Evolutionary conservation across 1,140 invertebrate genomes (phyloP), one percentile per base, ranked within the genome.

Genomic region (Triops longicaudatus): DNA sequence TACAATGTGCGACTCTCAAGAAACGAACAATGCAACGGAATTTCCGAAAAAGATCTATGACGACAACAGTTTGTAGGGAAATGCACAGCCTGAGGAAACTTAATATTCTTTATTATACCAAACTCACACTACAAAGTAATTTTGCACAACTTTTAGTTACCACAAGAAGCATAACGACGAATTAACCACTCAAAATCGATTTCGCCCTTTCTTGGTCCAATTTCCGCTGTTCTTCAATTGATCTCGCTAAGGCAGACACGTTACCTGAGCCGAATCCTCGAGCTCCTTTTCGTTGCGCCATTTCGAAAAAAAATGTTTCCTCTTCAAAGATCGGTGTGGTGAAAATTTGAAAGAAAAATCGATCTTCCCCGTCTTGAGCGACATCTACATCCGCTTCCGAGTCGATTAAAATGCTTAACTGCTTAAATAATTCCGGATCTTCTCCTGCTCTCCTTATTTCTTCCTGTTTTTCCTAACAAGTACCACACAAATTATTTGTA

Each of bases 331-430:
- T 76, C 6, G 87, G 87, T 71, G 84, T 81, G 0, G 87, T 87
- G 79, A 88, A 88, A 28, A 87, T 86, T 81, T 88, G 87, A 82
- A 88, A 83, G 17, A 88, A 80, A 78, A 87, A 87, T 78, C 86
- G 87, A 78, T 76, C 26, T 72, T 41, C 12, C 5, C 75, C 73
- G 26, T 75, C 72, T 26, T 77, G 76, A 9, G 78, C 50, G 22
- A 80, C 74, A 63, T 80, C 79, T 12, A 76, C 78, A 78, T 82
- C 81, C 10, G 80, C 81, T 74, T 82, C 81, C 22, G 77, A 74
- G 74, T 82, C 81, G 14, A 82, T 73, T 0, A 82, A 77, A 42
- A 82, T 82, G 11, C 83, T 83, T 31, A 80, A 78, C 37, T 82
- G 74, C 28, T 74, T 50, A 26, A 83, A 80, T 5, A 73, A 37